A percentile compares a stretch with the other conserved stretches of the same genome.
Evolutionary conservation across 2,797 vertebrate genomes (phyloP).

Genomic region (Xiphophorus birchmanni): DNA sequence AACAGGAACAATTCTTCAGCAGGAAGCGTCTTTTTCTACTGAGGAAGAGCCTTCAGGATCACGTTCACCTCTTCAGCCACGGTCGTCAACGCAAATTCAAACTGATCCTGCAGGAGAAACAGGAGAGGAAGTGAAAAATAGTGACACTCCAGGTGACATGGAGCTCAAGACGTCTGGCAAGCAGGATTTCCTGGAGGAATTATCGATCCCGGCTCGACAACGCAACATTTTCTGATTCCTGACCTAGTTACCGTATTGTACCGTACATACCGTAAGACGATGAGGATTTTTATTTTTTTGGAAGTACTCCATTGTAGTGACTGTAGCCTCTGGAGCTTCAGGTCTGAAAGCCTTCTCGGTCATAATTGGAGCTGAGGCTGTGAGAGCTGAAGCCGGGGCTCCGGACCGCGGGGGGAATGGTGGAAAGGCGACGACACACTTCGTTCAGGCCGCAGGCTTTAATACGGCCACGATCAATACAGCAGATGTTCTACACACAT

Average conservation of each 20-base stretch:
- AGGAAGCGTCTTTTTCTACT: slow-evolving; percentile 75
- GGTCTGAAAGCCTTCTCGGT: background rate
- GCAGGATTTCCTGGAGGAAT: background rate
- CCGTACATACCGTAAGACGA: no score
- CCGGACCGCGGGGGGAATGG: slow-evolving; percentile 28
- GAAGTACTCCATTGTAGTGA: background rate
- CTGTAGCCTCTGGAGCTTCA: background rate
- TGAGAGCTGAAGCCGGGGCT: slow-evolving; percentile 12
- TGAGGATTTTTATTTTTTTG: background rate
- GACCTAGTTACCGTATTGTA: background rate
- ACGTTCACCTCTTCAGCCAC: slow-evolving; percentile 97
- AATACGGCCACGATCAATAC: slow-evolving; percentile 56
- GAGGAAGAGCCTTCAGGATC: slow-evolving; percentile 93
- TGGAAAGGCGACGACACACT: slow-evolving; percentile 22
- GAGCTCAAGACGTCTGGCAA: background rate
- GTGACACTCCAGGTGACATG: background rate
- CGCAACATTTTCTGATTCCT: background rate
- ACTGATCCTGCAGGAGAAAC: slow-evolving; percentile 88
- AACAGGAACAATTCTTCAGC: background rate
- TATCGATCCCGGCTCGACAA: background rate
- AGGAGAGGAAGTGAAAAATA: background rate
- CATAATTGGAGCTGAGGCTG: slow-evolving; percentile 11
- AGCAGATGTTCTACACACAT: slow-evolving; percentile 36
- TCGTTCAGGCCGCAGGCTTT: slow-evolving; percentile 51
- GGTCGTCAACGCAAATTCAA: slow-evolving; percentile 94